Evolutionary conservation across 2,797 vertebrate species (phyloP).

Genomic region (Pangasius djambal): DNA sequence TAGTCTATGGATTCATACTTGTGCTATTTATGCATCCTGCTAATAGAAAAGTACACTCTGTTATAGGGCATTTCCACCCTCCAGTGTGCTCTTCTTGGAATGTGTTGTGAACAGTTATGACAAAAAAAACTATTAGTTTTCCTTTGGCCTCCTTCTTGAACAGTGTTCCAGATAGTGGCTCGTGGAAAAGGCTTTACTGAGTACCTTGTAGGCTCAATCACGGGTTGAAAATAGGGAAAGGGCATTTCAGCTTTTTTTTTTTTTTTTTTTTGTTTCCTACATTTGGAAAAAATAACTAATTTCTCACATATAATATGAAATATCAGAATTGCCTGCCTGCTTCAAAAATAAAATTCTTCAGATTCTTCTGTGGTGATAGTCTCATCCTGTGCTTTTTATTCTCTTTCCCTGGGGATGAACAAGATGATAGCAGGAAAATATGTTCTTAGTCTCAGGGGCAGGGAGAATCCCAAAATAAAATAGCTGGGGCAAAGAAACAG

Average conservation of each 20-base stretch:
- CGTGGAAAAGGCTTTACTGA: constrained; percentile 28
- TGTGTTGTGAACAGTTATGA: constrained; percentile 42
- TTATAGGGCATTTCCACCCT: constrained; percentile 15
- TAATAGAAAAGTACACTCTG: constrained; percentile 20
- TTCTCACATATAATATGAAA: not conserved
- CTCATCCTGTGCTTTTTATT: constrained; percentile 21
- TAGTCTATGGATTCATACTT: not conserved
- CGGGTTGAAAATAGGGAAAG: constrained; percentile 2
- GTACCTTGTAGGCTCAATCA: constrained; percentile 24
- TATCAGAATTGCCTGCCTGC: not conserved
- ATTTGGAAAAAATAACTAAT: not conserved
- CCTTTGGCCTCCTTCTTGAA: constrained; percentile 52
- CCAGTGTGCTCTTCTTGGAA: constrained; percentile 25
- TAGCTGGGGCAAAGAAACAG: constrained; percentile 77
- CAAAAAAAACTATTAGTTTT: constrained; percentile 22
- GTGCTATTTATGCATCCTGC: constrained; percentile 13
- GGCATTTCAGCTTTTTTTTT: not conserved
- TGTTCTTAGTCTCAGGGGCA: constrained; percentile 29
- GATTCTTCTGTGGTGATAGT: constrained; percentile 39
- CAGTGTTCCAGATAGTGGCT: constrained; percentile 23
- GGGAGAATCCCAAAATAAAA: constrained; percentile 59
- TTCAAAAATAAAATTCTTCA: constrained; percentile 49
- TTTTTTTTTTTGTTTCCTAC: too few relatives aligned
- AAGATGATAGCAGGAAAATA: constrained; percentile 23
- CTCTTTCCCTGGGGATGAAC: constrained; percentile 19